phyloP scores from a whole-genome alignment of 2,113 vertebrate genomes.

The Mus pahari region DNA sequence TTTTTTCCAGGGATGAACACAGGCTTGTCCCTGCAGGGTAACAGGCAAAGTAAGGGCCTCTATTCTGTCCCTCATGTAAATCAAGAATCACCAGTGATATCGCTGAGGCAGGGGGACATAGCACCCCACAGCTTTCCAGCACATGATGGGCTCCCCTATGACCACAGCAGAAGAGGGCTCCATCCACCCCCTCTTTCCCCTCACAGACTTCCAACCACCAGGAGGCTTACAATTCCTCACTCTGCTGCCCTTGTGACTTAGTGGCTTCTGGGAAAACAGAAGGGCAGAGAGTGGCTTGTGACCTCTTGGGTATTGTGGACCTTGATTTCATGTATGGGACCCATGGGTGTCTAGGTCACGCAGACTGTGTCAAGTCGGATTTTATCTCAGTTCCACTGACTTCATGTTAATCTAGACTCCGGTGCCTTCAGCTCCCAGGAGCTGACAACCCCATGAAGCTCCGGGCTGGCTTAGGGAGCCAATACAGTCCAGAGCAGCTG shows the following conservation, averaged over 20 bases:
- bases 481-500: not conserved
- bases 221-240: not conserved
- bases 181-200: not conserved
- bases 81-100: not conserved
- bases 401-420: not conserved
- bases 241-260: not conserved
- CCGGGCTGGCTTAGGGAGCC: not conserved
- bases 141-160: not conserved
- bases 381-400: not conserved
- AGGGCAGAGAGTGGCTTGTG: not conserved
- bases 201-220: not conserved
- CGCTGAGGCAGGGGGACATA: not conserved
- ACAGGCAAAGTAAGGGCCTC: not conserved
- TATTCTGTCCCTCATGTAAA: not conserved
- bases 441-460: rapidly evolving
- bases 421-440: rapidly evolving
- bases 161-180: not conserved
- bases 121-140: rapidly evolving
- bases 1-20: slow-evolving; percentile 56
- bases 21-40: slow-evolving; percentile 39
- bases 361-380: not conserved
- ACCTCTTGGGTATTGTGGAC: not conserved
- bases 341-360: rapidly evolving
- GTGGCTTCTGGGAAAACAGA: not conserved
- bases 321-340: not conserved